Conservation (phyloP, 1,140 invertebrate species). For the Drosophila miranda region DNA sequence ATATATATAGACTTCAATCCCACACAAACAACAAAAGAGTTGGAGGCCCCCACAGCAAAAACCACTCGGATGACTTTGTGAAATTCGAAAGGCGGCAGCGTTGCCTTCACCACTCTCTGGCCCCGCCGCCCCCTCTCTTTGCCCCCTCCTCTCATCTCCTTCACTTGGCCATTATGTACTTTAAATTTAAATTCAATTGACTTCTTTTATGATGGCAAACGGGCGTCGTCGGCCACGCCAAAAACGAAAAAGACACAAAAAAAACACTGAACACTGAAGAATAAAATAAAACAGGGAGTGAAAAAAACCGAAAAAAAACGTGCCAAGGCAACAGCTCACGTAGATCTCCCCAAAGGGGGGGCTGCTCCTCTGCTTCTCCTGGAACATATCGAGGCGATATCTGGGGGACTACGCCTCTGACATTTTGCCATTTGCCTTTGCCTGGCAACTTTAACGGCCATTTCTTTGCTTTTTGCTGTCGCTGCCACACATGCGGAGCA, state of each 20-base stretch:
- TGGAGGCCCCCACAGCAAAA: slow-evolving; percentile 46
- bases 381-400: slow-evolving; percentile 13
- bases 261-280: slow-evolving; percentile 27
- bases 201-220: slow-evolving; percentile 80
- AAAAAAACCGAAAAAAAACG: slow-evolving; percentile 48
- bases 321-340: slow-evolving; percentile 52
- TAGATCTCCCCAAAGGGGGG: slow-evolving; percentile 34
- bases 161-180: slow-evolving; percentile 75
- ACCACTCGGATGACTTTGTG: slow-evolving; percentile 70
- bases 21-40: slow-evolving; percentile 64
- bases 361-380: slow-evolving; percentile 22
- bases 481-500: slow-evolving; percentile 70
- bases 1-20: slow-evolving; percentile 52
- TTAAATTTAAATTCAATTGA: slow-evolving; percentile 81
- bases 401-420: slow-evolving; percentile 66
- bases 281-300: slow-evolving; percentile 55
- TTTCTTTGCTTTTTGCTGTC: slow-evolving; percentile 62
- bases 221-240: slow-evolving; percentile 74
- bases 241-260: slow-evolving; percentile 41
- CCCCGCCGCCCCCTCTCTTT: background rate
- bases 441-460: slow-evolving; percentile 77
- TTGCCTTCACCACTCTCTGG: slow-evolving; percentile 29
- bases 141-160: slow-evolving; percentile 23
- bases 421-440: slow-evolving; percentile 65
- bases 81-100: slow-evolving; percentile 77